phyloP scores from a whole-genome alignment of 2,888 invertebrate genomes.

The Ophion costatus region DNA sequence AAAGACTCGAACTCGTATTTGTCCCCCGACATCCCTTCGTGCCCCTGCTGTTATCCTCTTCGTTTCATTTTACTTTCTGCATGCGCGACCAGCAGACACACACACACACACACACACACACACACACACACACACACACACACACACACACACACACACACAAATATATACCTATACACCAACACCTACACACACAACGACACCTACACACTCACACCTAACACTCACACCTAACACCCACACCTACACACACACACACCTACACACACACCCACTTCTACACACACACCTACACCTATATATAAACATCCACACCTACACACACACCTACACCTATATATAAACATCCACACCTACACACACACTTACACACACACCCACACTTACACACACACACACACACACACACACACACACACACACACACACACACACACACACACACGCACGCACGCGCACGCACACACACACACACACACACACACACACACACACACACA shows the following conservation, averaged over 20 bases:
- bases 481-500: slow-evolving; percentile 7
- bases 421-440: slow-evolving; percentile 29
- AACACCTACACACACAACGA: background rate
- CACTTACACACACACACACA: slow-evolving; percentile 21
- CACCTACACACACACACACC: background rate
- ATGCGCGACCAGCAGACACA: background rate
- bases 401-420: background rate
- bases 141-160: slow-evolving; percentile 25
- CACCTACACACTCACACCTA: slow-evolving; percentile 1
- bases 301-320: background rate
- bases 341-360: too few relatives aligned
- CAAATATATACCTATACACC: too few relatives aligned
- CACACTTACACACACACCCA: slow-evolving; percentile 6
- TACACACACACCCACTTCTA: too few relatives aligned
- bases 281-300: slow-evolving; percentile 3
- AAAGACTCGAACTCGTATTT: slow-evolving; percentile 64
- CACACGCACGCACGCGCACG: too few relatives aligned
- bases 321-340: too few relatives aligned
- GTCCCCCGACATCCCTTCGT: slow-evolving; percentile 26
- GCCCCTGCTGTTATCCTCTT: slow-evolving; percentile 10
- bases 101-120: slow-evolving; percentile 20
- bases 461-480: slow-evolving; percentile 2
- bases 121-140: background rate
- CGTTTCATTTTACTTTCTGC: slow-evolving; percentile 19
- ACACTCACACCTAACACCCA: too few relatives aligned